Percentiles rank a stretch among this genome's conserved stretches.
These are phyloP conservation scores for Hippopotamyrus pictus DNA, from an alignment of 2,797 vertebrate genomes.

Conservation along the genomic window DNA sequence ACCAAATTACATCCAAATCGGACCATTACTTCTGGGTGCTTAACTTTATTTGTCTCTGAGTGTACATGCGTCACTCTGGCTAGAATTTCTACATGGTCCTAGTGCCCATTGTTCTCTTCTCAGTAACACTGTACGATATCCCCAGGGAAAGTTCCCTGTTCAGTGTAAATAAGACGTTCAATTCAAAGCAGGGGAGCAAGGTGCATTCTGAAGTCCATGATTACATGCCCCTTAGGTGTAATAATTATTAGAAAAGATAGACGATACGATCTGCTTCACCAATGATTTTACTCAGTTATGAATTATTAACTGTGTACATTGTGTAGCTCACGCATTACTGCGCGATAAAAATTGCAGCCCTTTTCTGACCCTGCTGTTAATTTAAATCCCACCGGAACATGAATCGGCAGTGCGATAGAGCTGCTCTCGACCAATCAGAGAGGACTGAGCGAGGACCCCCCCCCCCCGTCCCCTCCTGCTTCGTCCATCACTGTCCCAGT, in stretches of 20 bases:
- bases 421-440: not conserved
- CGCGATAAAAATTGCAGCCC: not conserved
- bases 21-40: not conserved
- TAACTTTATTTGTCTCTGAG: not conserved
- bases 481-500: constrained; percentile 15
- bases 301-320: not conserved
- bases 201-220: not conserved
- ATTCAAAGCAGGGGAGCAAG: not conserved
- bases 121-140: not conserved
- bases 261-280: not conserved
- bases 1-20: not conserved
- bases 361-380: not conserved
- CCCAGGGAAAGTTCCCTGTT: not conserved
- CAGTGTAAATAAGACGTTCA: not conserved
- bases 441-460: not conserved
- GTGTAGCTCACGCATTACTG: not conserved
- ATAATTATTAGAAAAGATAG: not conserved
- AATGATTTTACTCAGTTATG: not conserved
- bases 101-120: not conserved
- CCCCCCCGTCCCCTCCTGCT: not conserved
- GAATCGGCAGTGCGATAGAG: no score
- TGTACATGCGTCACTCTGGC: not conserved
- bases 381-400: not conserved
- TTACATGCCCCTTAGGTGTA: not conserved
- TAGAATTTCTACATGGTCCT: not conserved